A percentile compares a stretch with the other conserved stretches of the same genome.
Conservation (phyloP, 1,140 invertebrate genomes). For the Pseudoatta argentina region DNA sequence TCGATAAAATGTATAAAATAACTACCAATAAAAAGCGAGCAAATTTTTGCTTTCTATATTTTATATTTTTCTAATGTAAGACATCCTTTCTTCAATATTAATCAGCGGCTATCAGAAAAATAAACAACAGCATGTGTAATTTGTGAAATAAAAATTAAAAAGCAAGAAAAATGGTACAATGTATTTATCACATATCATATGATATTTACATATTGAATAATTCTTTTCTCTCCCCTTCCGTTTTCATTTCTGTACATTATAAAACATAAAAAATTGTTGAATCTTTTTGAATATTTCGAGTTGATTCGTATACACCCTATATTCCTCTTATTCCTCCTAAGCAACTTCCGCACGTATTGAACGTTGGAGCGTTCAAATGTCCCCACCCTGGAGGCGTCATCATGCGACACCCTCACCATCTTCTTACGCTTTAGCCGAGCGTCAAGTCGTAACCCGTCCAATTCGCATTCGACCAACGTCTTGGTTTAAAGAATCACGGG, state of each 20-base stretch:
- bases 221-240: neutral
- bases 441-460: conserved; percentile 82
- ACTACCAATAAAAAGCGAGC: neutral
- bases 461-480: conserved; percentile 96
- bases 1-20: neutral
- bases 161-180: neutral
- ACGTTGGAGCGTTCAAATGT: conserved; percentile 78
- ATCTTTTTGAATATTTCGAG: neutral
- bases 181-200: neutral
- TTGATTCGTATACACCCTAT: conserved; percentile 4
- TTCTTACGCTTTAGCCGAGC: conserved; percentile 66
- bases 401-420: conserved; percentile 79
- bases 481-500: conserved; percentile 93
- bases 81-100: neutral
- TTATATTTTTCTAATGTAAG: neutral
- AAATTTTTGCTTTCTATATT: neutral
- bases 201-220: neutral
- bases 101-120: neutral
- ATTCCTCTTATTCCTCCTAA: conserved; percentile 48
- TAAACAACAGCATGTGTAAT: neutral
- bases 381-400: conserved; percentile 73
- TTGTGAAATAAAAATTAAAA: neutral
- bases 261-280: neutral
- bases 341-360: conserved; percentile 38
- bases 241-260: neutral